Conservation (phyloP, 2,888 invertebrate species). For the Parnassius apollo region DNA sequence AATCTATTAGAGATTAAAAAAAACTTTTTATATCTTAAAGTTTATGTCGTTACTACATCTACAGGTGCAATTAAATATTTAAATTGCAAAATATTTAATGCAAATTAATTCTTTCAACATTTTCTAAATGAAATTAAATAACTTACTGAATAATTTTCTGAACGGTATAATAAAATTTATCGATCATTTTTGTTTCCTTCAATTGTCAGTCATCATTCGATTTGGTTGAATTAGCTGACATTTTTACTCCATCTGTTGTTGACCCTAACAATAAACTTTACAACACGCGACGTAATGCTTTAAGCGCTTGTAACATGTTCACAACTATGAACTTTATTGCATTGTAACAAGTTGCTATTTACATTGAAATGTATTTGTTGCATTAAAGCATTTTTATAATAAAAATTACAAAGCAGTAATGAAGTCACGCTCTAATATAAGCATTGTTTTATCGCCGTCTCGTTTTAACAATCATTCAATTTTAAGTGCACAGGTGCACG, state of each 20-base stretch:
- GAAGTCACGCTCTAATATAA: conserved; percentile 56
- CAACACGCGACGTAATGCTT: conserved; percentile 18
- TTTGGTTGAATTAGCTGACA: conserved; percentile 53
- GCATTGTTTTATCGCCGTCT: conserved; percentile 67
- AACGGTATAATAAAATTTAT: background rate
- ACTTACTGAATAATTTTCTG: too few species aligned
- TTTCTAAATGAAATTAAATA: too few species aligned
- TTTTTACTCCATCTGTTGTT: conserved; percentile 76
- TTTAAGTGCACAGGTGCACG: conserved; percentile 76
- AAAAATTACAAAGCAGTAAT: conserved; percentile 10
- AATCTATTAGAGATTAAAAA: too few species aligned
- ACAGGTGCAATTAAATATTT: too few species aligned
- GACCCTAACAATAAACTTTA: conserved; percentile 72
- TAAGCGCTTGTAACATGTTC: background rate
- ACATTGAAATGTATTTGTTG: background rate
- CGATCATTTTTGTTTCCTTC: background rate
- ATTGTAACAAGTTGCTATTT: background rate
- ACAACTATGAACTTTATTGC: conserved; percentile 36
- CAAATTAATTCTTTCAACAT: too few species aligned
- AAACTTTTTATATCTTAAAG: too few species aligned
- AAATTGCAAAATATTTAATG: too few species aligned
- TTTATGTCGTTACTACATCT: too few species aligned
- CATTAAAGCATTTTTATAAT: conserved; percentile 1
- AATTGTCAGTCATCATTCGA: conserved; percentile 44
- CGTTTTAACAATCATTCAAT: conserved; percentile 63